phyloP scores from a whole-genome alignment of 2,113 vertebrate species.

The Euleptes europaea region DNA sequence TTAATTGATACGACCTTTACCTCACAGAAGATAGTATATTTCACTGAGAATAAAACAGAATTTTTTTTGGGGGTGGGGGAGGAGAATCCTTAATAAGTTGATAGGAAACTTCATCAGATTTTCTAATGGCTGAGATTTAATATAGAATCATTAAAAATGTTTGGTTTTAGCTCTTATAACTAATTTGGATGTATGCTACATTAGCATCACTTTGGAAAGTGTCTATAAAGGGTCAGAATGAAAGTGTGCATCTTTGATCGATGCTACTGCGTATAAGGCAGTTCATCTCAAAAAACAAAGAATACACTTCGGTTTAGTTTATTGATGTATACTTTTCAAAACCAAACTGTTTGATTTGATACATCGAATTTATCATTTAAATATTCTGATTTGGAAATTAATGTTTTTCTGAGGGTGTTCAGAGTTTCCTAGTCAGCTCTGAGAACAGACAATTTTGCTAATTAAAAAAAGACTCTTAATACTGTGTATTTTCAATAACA shows the following conservation, averaged over 20 bases:
- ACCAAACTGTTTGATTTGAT: background rate
- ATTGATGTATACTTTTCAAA: background rate
- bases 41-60: background rate
- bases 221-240: background rate
- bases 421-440: background rate
- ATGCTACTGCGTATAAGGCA: background rate
- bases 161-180: background rate
- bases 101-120: background rate
- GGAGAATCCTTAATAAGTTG: background rate
- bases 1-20: background rate
- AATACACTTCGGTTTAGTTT: background rate
- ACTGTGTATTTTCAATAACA: background rate
- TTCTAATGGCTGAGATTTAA: background rate
- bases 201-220: background rate
- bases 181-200: background rate
- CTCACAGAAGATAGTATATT: background rate
- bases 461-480: background rate
- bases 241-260: background rate
- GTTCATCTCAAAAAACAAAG: background rate
- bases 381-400: background rate
- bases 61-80: background rate
- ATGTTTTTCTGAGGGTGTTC: background rate
- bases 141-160: background rate
- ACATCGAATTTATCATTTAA: background rate
- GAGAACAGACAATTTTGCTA: background rate